Evolutionary conservation across 2,888 invertebrate genomes (phyloP), one percentile per base, ranked within the genome.

Genomic region (Pristionchus exspectatus): DNA sequence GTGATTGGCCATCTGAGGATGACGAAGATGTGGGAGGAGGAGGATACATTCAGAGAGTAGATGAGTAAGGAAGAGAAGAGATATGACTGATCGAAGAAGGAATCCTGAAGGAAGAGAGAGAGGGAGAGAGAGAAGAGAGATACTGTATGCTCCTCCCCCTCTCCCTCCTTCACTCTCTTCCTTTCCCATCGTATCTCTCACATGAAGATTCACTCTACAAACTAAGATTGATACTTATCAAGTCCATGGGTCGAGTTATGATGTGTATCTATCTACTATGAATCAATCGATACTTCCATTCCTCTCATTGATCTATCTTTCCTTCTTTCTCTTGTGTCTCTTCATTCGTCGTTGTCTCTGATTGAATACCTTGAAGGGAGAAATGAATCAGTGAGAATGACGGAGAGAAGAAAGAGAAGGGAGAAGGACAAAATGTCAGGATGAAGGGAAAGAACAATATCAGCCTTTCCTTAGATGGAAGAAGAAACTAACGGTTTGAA

Each of bases 141-240:
- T 84, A 84, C 84, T n/a, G 84, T 84, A 84, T 84, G 84, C 84
- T 84, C 84, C 84, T 84, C 84, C 84, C 9, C 83, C 38, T 83
- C 54, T n/a, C 38, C 18, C 30, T 83, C 54, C 18, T 56, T 30
- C 56, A 56, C 44, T n/a, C 59, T 59, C 59, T 54, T 56, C n/a
- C 56, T 38, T 21, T 83, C 33, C 83, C n/a, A 44, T 54, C n/a
- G 14, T 33, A 12, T n/a, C 54, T 50, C 74, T 74, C 14, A 33
- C 38, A 77, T n/a, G 77, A 77, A 44, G 77, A 77, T 44, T 86
- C 86, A 86, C 86, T 86, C 63, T 33, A 66, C 86, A 86, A 86
- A 86, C 86, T 18, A 30, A 56, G 54, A 84, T 56, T 84, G 84
- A 84, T 84, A 84, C 84, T 84, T 84, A 56, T 84, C 16, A 30